Evolutionary conservation across 64 coral and sea anemone species (phyloP), one percentile per base, ranked within the genome.

Genomic region (Catalaphyllia jardinei): DNA sequence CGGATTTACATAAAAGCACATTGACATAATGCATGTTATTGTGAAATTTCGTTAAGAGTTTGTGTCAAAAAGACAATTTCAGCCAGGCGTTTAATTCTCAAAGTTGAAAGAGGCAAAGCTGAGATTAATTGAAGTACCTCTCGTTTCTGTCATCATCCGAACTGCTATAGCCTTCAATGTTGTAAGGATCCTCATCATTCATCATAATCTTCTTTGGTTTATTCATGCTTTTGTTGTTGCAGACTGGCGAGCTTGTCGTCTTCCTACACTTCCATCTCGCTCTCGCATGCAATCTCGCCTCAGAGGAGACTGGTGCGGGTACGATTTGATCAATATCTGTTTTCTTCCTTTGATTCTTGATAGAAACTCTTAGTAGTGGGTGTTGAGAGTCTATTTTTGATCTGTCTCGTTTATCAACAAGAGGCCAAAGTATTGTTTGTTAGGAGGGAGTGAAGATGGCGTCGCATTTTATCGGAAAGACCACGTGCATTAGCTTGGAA

Each of bases 401-500:
- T 85, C 81, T 50, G 5, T 46, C 31, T 25, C 2, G 35, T 17
- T 24, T 52, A 51, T 71, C 35, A 71, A 71, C 20, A 46, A 67
- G 81, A 20, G 62, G 35, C 25, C 60, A 50, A 85, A 85, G 22
- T 35, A 38, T 71, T 85, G 62, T 69, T 71, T 85, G 62, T 69
- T 80, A 22, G 35, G 63, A 65, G 61, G 81, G 62, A 71, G 81
- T 29, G 82, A 92, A 92, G 50, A 96, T 96, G 95, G 95, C 95
- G 91, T 73, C 67, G 29, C 49, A 60, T 59, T 39, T 8, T 27
- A 39, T 4, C 9, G 85, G 10, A 13, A 77, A 90, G 31, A 80
- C 52, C 91, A 96, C 91, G 92, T 96, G 91, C 74, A 75, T 96
- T 87, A 87, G 72, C 27, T 90, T 77, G 88, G 92, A 96, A 69